Evolutionary conservation across 1,140 invertebrate genomes (phyloP).

Genomic region (Littorina saxatilis): DNA sequence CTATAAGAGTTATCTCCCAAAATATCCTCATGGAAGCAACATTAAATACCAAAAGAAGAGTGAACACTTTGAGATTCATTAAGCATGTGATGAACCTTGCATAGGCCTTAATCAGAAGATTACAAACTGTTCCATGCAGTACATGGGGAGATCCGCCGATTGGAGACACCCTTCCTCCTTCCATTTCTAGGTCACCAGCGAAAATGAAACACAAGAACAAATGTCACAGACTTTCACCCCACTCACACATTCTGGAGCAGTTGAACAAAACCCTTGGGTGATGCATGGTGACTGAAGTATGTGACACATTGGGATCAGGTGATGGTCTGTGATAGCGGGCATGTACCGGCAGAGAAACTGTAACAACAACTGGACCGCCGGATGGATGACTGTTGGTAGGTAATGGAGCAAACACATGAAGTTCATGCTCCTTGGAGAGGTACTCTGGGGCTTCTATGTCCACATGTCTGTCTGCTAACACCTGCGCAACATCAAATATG

Average conservation of each 20-base stretch:
- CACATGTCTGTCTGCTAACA: slow-evolving; percentile 42
- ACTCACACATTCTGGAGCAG: slow-evolving; percentile 41
- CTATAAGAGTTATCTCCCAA: too few relatives aligned
- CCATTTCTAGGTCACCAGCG: too few relatives aligned
- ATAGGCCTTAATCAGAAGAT: too few relatives aligned
- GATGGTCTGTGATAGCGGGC: slow-evolving; percentile 56
- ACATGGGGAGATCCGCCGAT: too few relatives aligned
- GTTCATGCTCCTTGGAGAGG: slow-evolving; percentile 36
- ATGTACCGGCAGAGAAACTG: slow-evolving; percentile 58
- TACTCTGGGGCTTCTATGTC: slow-evolving; percentile 61
- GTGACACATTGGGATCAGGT: background rate
- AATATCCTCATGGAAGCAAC: too few relatives aligned
- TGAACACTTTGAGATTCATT: too few relatives aligned
- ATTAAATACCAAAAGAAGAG: too few relatives aligned
- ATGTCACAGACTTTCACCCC: too few relatives aligned
- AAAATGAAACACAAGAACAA: too few relatives aligned
- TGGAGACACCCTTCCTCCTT: too few relatives aligned
- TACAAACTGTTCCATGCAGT: too few relatives aligned
- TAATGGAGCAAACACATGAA: slow-evolving; percentile 46
- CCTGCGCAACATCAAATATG: slow-evolving; percentile 29
- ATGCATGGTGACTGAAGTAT: slow-evolving; percentile 34
- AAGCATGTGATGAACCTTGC: too few relatives aligned
- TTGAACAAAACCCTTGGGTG: slow-evolving; percentile 42
- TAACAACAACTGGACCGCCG: slow-evolving; percentile 17
- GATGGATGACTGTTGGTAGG: background rate